These are phyloP conservation scores for Artemisiospiza belli DNA, from an alignment of 2,113 vertebrate genomes.

Conservation along the genomic window DNA sequence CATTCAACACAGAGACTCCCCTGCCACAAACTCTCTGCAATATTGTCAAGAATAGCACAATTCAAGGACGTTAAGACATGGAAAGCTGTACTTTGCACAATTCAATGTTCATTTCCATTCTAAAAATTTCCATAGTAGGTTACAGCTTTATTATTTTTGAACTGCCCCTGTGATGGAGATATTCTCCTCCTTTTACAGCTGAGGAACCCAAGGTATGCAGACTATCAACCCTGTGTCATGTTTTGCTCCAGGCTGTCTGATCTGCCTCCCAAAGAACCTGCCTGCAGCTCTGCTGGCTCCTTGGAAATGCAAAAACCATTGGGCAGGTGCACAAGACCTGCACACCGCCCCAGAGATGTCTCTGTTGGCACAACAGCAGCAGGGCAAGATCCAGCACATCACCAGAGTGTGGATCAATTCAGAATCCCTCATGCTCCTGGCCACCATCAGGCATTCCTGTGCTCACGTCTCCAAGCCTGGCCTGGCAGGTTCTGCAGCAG, in stretches of 20 bases:
- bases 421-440: neutral
- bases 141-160: neutral
- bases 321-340: neutral
- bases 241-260: neutral
- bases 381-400: neutral
- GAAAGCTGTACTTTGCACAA: neutral
- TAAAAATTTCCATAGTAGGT: neutral
- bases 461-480: neutral
- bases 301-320: neutral
- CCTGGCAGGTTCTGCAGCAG: neutral
- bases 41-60: neutral
- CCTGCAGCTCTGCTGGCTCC: neutral
- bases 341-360: accelerated
- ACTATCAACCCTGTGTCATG: neutral
- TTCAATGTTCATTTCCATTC: neutral
- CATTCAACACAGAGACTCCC: neutral
- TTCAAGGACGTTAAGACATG: neutral
- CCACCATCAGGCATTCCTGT: neutral
- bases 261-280: neutral
- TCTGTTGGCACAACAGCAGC: neutral
- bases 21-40: neutral
- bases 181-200: neutral
- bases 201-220: neutral
- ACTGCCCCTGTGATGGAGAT: neutral
- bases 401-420: neutral